A percentile compares a stretch with the other conserved stretches of the same genome.
These are phyloP conservation scores for Riparia riparia DNA, from an alignment of 2,113 vertebrate species.

Conservation along the genomic window DNA sequence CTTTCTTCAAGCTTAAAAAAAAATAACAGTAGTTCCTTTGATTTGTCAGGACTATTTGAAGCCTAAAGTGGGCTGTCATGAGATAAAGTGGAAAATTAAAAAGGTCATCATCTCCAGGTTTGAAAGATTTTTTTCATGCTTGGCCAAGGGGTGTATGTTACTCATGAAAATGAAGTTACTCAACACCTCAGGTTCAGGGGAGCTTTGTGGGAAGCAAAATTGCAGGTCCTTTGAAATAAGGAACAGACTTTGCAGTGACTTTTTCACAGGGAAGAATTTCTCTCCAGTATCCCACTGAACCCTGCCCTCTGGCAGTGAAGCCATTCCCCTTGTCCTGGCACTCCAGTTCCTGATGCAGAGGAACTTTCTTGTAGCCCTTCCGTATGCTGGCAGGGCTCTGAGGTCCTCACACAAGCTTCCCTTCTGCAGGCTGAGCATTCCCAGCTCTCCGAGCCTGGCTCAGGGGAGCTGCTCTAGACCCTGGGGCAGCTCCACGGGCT, in stretches of 20 bases:
- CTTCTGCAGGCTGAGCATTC: neutral
- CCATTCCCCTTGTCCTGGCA: neutral
- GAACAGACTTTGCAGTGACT: neutral
- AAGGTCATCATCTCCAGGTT: neutral
- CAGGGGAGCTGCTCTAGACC: neutral
- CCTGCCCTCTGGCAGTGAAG: neutral
- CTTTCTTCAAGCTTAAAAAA: neutral
- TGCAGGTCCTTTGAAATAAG: neutral
- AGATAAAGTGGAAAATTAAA: constrained; percentile 22
- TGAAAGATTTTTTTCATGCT: neutral
- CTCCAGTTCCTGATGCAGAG: neutral
- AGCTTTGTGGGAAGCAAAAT: neutral
- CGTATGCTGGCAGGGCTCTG: neutral
- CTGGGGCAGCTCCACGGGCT: neutral
- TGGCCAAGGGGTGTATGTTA: neutral
- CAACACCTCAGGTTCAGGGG: neutral
- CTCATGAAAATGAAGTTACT: neutral
- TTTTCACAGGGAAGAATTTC: neutral
- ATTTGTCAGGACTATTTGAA: neutral
- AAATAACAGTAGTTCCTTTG: neutral
- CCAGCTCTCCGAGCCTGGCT: neutral
- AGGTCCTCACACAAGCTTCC: neutral
- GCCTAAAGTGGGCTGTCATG: neutral
- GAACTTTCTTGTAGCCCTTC: neutral
- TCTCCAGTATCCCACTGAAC: no score